Conservation (phyloP, 2,888 invertebrate genomes). For the Caenorhabditis panamensis region DNA sequence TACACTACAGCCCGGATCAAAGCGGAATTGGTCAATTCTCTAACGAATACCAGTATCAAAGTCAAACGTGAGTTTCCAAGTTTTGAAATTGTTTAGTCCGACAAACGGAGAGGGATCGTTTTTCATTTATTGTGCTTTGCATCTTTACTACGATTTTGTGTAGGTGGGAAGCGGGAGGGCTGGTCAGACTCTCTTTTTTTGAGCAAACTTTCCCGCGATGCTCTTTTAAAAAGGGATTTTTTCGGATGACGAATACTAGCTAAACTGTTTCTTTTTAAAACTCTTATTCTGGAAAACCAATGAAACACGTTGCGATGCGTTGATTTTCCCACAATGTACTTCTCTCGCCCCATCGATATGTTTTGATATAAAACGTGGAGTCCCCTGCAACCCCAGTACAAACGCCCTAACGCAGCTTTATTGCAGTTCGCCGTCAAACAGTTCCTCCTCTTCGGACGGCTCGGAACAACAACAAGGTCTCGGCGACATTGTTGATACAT, state of each 20-base stretch:
- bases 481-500: slow-evolving; percentile 19
- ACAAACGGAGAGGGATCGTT: neutral
- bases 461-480: slow-evolving; percentile 27
- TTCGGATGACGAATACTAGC: neutral
- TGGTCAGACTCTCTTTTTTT: neutral
- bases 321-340: neutral
- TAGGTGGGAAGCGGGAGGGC: neutral
- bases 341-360: slow-evolving; percentile 12
- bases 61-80: slow-evolving; percentile 31
- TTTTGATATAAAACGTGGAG: slow-evolving; percentile 22
- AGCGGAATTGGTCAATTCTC: slow-evolving; percentile 43
- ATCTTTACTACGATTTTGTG: neutral
- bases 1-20: slow-evolving; percentile 51
- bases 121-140: neutral
- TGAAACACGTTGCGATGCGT: neutral
- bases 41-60: slow-evolving; percentile 40
- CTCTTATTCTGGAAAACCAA: neutral
- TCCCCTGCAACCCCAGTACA: neutral
- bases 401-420: slow-evolving; percentile 4
- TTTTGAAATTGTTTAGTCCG: too few relatives aligned
- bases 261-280: neutral
- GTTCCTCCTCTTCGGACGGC: slow-evolving; percentile 41
- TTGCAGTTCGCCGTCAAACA: slow-evolving; percentile 52
- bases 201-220: neutral
- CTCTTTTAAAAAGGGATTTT: neutral